A percentile compares a stretch with the other conserved stretches of the same genome.
phyloP scores from a whole-genome alignment of 2,113 vertebrate species.

The Apus apus region DNA sequence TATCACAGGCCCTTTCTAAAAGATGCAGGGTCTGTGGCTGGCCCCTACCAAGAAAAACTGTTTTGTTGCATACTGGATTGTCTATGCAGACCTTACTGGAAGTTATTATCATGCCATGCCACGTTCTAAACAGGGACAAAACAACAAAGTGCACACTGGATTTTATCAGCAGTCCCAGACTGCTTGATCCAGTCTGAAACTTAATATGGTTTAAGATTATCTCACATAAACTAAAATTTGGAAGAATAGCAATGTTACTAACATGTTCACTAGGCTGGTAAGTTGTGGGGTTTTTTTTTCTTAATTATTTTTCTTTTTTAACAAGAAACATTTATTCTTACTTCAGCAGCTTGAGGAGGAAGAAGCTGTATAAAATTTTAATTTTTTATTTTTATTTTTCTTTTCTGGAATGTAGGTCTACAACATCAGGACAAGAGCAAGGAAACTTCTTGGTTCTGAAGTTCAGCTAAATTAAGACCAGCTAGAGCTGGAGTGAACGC shows the following conservation, averaged over 20 bases:
- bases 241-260: neutral
- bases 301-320: neutral
- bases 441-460: constrained; percentile 91
- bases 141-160: neutral
- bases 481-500: neutral
- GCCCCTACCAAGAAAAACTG: neutral
- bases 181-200: neutral
- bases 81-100: neutral
- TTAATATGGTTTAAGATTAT: neutral
- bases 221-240: neutral
- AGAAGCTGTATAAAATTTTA: neutral
- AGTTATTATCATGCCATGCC: neutral
- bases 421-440: constrained; percentile 92
- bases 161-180: neutral
- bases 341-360: neutral
- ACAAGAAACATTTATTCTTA: neutral
- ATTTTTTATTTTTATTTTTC: neutral
- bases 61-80: neutral
- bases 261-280: neutral
- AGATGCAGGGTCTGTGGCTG: neutral
- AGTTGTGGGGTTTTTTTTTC: neutral
- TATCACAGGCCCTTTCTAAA: neutral
- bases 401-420: constrained; percentile 76
- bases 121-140: neutral
- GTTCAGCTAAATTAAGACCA: constrained; percentile 7